These are phyloP conservation scores for Aphodius granarius DNA, from an alignment of 2,888 invertebrate species.

Conservation along the genomic window DNA sequence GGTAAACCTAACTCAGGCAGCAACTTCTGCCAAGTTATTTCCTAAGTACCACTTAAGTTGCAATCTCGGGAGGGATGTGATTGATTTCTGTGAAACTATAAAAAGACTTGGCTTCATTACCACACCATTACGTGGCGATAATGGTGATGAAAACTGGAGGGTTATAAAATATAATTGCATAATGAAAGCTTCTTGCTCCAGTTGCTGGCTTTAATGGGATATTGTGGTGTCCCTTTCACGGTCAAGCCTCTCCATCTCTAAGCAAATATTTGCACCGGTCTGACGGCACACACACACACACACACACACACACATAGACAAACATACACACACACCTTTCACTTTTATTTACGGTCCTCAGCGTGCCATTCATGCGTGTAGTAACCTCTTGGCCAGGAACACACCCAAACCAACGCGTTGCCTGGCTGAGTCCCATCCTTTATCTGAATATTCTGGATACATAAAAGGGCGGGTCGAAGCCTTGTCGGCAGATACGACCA, in stretches of 20 bases:
- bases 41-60: not conserved
- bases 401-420: constrained; percentile 16
- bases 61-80: not conserved
- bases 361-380: constrained; percentile 15
- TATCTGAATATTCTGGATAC: not conserved
- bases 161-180: not conserved
- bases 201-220: not conserved
- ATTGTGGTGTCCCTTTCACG: not conserved
- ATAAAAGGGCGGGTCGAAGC: not conserved
- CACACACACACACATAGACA: too few species aligned
- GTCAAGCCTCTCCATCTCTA: not conserved
- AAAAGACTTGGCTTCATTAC: not conserved
- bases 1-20: too few species aligned
- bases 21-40: too few species aligned
- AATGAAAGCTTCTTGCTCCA: not conserved
- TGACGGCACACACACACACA: not conserved
- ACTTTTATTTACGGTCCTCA: constrained; percentile 15
- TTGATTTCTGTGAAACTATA: not conserved
- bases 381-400: constrained; percentile 16
- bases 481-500: not conserved
- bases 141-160: not conserved
- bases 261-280: not conserved
- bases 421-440: not conserved
- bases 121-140: not conserved
- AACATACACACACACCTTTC: constrained; percentile 10